Evolutionary conservation across 2,113 vertebrate genomes (phyloP), one percentile per base, ranked within the genome.

Genomic region (Cololabis saira): DNA sequence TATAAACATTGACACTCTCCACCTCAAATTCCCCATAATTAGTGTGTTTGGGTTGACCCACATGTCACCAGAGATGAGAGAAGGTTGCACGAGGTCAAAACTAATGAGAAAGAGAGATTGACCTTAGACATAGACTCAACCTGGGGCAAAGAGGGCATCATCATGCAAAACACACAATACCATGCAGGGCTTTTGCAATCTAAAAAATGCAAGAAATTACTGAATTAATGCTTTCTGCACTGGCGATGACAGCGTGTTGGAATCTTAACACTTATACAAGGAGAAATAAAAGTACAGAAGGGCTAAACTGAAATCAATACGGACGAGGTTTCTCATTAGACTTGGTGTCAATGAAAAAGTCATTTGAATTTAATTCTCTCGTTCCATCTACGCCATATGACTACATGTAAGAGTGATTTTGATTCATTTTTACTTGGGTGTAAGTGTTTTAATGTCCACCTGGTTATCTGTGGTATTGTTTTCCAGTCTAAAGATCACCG

Each of bases 91-190:
- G 30, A 83, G 87, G 86, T 92, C 82, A 84, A 64, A 78, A 67
- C 88, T 93, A 94, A 94, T 91, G 92, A 93, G 91, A 85, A 76
- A 84, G 76, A 72, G 76, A 74, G 43, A 58, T 80, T 44, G 78
- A 90, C 89, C 84, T 89, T 75, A 83, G 75, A 89, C 78, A 59
- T 18, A 18, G 53, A 86, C 78, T 83, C 80, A 80, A 58, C 76
- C 58, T 7, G 57, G 76, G 74, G 76, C 85, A 72, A 58, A 48
- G 19, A 69, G 56, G 67, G 61, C 74, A 67, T 72, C 68, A 27
- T 61, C 58, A 37, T 64, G 81, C 43, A 72, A 81, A 70, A 88
- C 74, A 71, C 57, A 85, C 80, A 84, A 75, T 61, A 58, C 47
- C 54, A 44, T 67, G 59, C 61, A 49, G 22, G 47, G 60, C 51